phyloP scores from a whole-genome alignment of 2,113 vertebrate genomes.

The Melanocharis versteri region DNA sequence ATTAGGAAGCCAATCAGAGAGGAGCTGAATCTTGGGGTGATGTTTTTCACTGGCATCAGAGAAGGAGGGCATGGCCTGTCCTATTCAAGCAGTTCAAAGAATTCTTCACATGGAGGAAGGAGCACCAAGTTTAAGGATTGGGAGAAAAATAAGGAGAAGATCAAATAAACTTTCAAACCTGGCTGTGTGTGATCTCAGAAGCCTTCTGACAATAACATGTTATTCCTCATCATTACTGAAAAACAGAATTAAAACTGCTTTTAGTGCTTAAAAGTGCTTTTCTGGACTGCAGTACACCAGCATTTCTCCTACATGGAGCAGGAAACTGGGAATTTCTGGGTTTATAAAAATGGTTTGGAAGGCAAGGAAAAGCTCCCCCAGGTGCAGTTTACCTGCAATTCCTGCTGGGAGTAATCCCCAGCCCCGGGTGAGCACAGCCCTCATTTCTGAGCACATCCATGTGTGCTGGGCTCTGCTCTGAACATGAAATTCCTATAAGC shows the following conservation, averaged over 20 bases:
- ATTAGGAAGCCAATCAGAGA: neutral
- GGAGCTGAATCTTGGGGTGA: neutral
- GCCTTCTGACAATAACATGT: neutral
- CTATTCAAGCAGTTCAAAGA: conserved; percentile 7
- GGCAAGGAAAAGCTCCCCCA: neutral
- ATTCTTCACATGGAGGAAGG: neutral
- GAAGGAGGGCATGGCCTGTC: neutral
- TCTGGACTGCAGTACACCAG: neutral
- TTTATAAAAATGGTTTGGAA: neutral
- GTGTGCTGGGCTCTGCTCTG: neutral
- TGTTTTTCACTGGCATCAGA: neutral
- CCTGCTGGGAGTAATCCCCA: neutral
- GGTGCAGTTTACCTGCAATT: neutral
- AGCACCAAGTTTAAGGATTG: neutral
- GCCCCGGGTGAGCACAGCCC: neutral
- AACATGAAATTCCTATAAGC: neutral
- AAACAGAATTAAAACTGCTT: conserved; percentile 12
- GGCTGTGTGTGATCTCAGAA: neutral
- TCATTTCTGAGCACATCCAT: neutral
- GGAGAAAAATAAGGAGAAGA: neutral
- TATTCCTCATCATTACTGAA: neutral
- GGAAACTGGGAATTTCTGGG: neutral
- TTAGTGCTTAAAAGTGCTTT: neutral
- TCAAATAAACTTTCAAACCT: conserved; percentile 15
- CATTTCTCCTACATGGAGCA: fast-evolving